Conservation (phyloP, 2,797 vertebrate genomes). For the Notolepis coatsorum region DNA sequence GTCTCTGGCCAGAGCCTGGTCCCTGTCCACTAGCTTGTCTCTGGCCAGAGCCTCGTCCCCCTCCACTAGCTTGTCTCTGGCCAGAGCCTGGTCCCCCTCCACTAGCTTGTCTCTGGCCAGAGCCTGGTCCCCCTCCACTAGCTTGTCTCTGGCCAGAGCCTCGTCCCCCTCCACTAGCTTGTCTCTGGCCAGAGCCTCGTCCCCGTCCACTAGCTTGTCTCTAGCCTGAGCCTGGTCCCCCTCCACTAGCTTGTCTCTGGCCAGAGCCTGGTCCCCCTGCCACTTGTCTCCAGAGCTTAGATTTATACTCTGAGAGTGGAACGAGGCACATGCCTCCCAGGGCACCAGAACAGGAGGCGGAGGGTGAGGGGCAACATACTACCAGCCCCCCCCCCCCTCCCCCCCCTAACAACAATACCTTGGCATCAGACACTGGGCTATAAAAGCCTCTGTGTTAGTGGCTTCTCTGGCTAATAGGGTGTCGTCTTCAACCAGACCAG, state of each 20-base stretch:
- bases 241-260: background rate
- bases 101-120: no score
- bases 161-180: no score
- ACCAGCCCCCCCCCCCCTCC: slow-evolving; percentile 7
- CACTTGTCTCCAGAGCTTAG: slow-evolving; percentile 29
- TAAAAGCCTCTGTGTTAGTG: slow-evolving; percentile 43
- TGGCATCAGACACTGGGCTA: slow-evolving; percentile 42
- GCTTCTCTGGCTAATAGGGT: slow-evolving; percentile 10
- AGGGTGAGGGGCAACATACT: slow-evolving; percentile 6
- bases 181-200: no score
- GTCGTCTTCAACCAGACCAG: background rate
- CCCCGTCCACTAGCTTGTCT: background rate
- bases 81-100: no score
- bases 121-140: no score
- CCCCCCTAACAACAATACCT: slow-evolving; percentile 9
- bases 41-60: no score
- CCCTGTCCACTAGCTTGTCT: no score
- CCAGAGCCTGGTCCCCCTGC: background rate
- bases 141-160: no score
- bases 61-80: no score
- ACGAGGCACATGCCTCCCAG: slow-evolving; percentile 32
- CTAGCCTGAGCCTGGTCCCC: background rate
- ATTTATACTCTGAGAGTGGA: slow-evolving; percentile 47
- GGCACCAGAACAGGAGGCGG: slow-evolving; percentile 21
- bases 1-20: no score